phyloP scores from a whole-genome alignment of 2,888 invertebrate genomes.

The Nymphalis polychloros region DNA sequence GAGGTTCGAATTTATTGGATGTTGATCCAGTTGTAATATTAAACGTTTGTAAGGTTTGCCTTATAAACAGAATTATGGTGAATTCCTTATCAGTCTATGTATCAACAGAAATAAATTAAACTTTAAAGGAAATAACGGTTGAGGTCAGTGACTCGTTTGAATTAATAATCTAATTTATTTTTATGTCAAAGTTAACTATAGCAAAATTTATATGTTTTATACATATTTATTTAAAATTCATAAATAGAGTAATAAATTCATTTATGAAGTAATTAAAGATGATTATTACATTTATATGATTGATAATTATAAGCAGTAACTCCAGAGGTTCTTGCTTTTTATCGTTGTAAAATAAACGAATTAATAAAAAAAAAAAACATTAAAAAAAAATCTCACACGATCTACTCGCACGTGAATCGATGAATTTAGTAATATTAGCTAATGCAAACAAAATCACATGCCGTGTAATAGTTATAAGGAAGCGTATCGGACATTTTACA shows the following conservation, averaged over 20 bases:
- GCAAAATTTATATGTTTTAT: too few species aligned
- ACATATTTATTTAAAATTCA: too few species aligned
- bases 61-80: constrained; percentile 1
- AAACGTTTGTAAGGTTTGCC: constrained; percentile 16
- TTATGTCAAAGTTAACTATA: too few species aligned
- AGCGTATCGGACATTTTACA: not conserved
- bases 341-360: too few species aligned
- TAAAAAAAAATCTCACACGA: too few species aligned
- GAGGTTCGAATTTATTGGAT: constrained; percentile 22
- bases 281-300: too few species aligned
- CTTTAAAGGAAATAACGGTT: constrained; percentile 26
- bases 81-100: constrained; percentile 24
- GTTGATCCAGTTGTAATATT: constrained; percentile 26
- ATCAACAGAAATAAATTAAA: constrained; percentile 26
- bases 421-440: not conserved
- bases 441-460: not conserved
- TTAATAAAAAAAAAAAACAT: too few species aligned
- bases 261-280: too few species aligned
- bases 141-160: constrained; percentile 20
- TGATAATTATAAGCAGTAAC: too few species aligned
- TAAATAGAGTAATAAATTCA: too few species aligned
- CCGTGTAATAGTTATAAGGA: not conserved
- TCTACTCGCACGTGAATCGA: not conserved
- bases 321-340: too few species aligned
- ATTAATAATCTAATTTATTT: too few species aligned